A percentile compares a stretch with the other conserved stretches of the same genome.
Conservation (phyloP, 1,140 invertebrate species). For the Diorhabda sublineata region DNA sequence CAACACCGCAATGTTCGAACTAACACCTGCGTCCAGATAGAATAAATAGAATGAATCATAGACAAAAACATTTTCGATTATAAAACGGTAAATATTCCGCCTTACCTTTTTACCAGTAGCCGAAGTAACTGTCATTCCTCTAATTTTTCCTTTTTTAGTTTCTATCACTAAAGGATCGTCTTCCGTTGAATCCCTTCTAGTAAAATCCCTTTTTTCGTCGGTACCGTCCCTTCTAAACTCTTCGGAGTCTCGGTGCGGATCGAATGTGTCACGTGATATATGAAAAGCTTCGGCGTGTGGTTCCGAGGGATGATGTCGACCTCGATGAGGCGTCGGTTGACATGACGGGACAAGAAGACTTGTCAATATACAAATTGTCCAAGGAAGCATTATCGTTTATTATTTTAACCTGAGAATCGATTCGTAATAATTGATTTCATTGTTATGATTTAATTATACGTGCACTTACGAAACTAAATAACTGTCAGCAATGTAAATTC, state of each 20-base stretch:
- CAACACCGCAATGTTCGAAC: no score
- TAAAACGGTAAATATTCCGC: not conserved
- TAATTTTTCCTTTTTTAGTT: constrained; percentile 74
- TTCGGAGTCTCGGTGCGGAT: constrained; percentile 47
- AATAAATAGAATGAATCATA: constrained; percentile 13
- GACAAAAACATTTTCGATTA: not conserved
- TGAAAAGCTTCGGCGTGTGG: constrained; percentile 43
- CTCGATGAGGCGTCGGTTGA: constrained; percentile 38
- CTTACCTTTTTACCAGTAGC: constrained; percentile 68
- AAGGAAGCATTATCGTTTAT: constrained; percentile 2
- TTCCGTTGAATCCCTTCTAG: constrained; percentile 41
- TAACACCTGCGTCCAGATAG: no score
- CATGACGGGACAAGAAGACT: constrained; percentile 17
- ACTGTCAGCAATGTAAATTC: constrained; percentile 31
- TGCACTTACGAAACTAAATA: not conserved
- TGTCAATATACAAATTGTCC: constrained; percentile 12
- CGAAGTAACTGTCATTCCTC: constrained; percentile 70
- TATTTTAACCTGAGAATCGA: not conserved
- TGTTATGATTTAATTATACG: not conserved
- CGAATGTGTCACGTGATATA: constrained; percentile 44
- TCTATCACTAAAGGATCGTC: constrained; percentile 70
- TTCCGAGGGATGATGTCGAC: constrained; percentile 42
- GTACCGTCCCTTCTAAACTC: constrained; percentile 45
- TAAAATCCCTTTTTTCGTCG: constrained; percentile 43
- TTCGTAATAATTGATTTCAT: not conserved